Base-by-base conservation (phyloP, 2,113 vertebrate species). In the Notarius lentiginosus region DNA sequence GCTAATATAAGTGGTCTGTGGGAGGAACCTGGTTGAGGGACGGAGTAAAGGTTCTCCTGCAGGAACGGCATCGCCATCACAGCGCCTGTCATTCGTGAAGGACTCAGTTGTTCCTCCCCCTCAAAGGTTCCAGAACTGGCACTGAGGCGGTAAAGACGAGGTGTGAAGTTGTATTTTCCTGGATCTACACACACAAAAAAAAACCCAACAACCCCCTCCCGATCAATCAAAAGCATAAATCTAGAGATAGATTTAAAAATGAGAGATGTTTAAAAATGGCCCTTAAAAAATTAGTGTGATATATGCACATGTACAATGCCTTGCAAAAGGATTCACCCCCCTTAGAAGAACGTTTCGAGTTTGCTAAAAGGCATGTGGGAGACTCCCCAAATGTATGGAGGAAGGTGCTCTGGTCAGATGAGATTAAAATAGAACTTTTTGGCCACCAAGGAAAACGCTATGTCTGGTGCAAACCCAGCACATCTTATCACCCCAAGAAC, bases 151-250 rank as follows among this genome's bases (percentile, higher is more conserved):
- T 94, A 96, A 53, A 96, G 94, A 24, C 94, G 92, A 0, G 95
- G 94, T 0, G 94, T 96, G 93, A 94, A 94, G 91, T 94, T 96
- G 91, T 95, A 96, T 89, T 96, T 96, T 27, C 95, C 95, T 70
- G 94, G 95, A 91, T 96, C 95, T 96, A 89, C 1, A 84, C 34
- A 61, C 17, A 51, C 2, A n/a, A n/a, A n/a, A n/a, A n/a, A n/a
- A n/a, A n/a, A n/a, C n/a, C n/a, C n/a, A n/a, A n/a, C n/a, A n/a
- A n/a, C n/a, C n/a, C n/a, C 51, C n/a, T 17, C n/a, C 0, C 4
- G 27, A 10, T 34, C 0, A 20, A 34, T 34, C 27, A 34, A 20
- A 80, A 60, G 1, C 17, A 80, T 34, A 80, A 30, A 58, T 30
- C 53, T 15, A 55, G 8, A 41, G 34, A 41, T 2, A 41, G 34